These are phyloP conservation scores for Trachops cirrhosus DNA, from an alignment of 2,797 vertebrate species.

Conservation along the genomic window DNA sequence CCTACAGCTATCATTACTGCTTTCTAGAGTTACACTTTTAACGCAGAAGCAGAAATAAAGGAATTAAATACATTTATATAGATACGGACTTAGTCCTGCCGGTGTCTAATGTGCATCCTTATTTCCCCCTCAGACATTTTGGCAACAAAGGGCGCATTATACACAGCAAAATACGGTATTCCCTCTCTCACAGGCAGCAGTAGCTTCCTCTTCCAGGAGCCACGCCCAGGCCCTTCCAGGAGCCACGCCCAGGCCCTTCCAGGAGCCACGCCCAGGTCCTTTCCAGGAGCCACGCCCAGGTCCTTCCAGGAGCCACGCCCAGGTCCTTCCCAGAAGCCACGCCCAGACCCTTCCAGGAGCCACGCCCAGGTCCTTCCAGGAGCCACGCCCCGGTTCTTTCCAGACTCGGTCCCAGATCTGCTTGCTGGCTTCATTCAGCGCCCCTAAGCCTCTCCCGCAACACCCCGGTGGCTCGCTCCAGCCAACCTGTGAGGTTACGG, in stretches of 20 bases:
- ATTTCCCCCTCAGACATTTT: too few species aligned
- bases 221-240: not conserved
- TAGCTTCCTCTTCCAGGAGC: not conserved
- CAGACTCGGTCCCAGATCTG: not conserved
- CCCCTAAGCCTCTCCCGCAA: not conserved
- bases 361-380: not conserved
- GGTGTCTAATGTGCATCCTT: too few species aligned
- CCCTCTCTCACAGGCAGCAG: not conserved
- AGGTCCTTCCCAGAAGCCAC: too few species aligned
- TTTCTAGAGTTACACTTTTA: too few species aligned
- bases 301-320: not conserved
- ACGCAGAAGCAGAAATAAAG: too few species aligned
- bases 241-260: not conserved
- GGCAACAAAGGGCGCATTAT: too few species aligned
- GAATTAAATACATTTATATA: too few species aligned
- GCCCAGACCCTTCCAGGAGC: not conserved
- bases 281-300: not conserved
- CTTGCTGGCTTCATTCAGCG: too few species aligned
- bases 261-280: not conserved
- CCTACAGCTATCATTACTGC: too few species aligned
- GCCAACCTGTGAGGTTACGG: not conserved
- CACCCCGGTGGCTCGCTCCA: fast-evolving
- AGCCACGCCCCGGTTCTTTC: not conserved
- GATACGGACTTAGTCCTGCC: too few species aligned
- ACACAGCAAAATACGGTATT: too few species aligned